phyloP scores from a whole-genome alignment of 2,888 invertebrate species.

The Phlogophora meticulosa region DNA sequence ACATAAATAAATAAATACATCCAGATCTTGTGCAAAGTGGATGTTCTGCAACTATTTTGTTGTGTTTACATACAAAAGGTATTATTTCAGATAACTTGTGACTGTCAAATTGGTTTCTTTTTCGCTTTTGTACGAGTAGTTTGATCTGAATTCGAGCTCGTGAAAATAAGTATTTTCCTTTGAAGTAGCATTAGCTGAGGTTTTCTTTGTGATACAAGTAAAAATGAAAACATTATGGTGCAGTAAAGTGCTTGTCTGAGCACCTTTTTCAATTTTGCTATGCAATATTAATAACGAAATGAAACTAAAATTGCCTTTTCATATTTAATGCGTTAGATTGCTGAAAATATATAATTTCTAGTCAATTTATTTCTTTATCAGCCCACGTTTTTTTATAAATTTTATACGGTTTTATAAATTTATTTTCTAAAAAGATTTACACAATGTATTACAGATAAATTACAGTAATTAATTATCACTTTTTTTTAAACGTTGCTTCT shows the following conservation, averaged over 20 bases:
- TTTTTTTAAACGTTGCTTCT: no score
- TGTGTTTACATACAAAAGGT: constrained; percentile 34
- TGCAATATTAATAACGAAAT: constrained; percentile 9
- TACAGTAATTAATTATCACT: no score
- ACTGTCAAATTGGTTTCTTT: constrained; percentile 56
- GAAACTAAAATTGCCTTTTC: background rate
- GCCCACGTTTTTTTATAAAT: no score
- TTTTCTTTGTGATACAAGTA: constrained; percentile 32
- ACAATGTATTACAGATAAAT: no score
- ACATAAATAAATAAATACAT: no score
- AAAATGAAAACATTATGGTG: constrained; percentile 12
- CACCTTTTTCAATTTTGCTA: constrained; percentile 4
- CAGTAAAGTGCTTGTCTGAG: constrained; percentile 8
- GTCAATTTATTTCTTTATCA: background rate
- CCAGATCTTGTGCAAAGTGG: background rate
- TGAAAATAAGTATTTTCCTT: constrained; percentile 35
- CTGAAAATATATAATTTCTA: background rate
- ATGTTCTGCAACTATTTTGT: background rate
- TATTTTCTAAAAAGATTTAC: no score
- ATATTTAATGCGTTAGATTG: background rate
- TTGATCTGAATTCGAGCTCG: constrained; percentile 37
- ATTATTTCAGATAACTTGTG: constrained; percentile 58
- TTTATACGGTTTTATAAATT: no score
- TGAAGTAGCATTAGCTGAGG: constrained; percentile 18
- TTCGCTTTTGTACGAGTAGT: constrained; percentile 54